Evolutionary conservation across 2,888 invertebrate species (phyloP).

Genomic region (Elegia similella): DNA sequence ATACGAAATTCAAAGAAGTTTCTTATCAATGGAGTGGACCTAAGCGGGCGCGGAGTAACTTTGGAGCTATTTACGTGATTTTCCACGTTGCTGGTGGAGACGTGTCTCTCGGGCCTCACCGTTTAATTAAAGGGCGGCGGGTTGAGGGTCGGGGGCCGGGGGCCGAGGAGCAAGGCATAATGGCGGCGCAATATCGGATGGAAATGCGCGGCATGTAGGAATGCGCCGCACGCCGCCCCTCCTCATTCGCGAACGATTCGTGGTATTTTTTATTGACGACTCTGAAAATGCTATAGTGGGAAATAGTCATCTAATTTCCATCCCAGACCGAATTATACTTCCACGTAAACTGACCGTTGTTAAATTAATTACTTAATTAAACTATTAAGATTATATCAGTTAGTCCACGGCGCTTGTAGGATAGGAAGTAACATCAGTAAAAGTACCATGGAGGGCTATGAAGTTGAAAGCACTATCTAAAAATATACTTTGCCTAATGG

Average conservation of each 20-base stretch:
- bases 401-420: conserved; percentile 20
- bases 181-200: conserved; percentile 82
- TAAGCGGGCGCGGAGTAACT: conserved; percentile 52
- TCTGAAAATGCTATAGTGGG: conserved; percentile 64
- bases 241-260: conserved; percentile 76
- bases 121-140: conserved; percentile 80
- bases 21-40: conserved; percentile 48
- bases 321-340: conserved; percentile 33
- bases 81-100: conserved; percentile 71
- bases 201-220: conserved; percentile 82
- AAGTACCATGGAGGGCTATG: conserved; percentile 47
- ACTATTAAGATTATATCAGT: conserved; percentile 21
- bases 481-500: conserved; percentile 71
- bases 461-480: conserved; percentile 52
- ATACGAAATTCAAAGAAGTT: conserved; percentile 36
- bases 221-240: conserved; percentile 77
- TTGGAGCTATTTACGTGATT: conserved; percentile 75
- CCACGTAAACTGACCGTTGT: conserved; percentile 28
- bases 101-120: conserved; percentile 78
- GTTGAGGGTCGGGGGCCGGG: conserved; percentile 56
- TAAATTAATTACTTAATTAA: conserved; percentile 25
- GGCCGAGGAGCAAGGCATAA: conserved; percentile 72
- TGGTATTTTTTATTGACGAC: conserved; percentile 81
- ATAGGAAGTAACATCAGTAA: conserved; percentile 36
- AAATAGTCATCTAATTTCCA: conserved; percentile 52